Conservation (phyloP, 2,113 vertebrate genomes). For the Pampusana beccarii region DNA sequence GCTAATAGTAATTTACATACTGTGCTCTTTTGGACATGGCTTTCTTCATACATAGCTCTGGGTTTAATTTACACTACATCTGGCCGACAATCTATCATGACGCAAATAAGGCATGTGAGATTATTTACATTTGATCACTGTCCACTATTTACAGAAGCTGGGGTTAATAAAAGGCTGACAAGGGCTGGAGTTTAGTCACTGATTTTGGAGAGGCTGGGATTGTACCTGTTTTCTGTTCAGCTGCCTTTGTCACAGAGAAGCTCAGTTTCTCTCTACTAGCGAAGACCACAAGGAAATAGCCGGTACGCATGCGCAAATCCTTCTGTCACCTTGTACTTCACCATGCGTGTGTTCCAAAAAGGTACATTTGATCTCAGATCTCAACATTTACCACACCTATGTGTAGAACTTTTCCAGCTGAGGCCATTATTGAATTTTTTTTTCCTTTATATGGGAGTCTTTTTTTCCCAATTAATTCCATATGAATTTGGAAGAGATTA, state of each 20-base stretch:
- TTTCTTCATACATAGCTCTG: constrained; percentile 60
- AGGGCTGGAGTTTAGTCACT: neutral
- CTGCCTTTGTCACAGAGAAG: neutral
- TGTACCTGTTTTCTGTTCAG: neutral
- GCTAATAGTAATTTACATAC: constrained; percentile 55
- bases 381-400: neutral
- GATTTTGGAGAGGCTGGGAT: neutral
- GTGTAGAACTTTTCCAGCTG: neutral
- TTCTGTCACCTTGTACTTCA: neutral
- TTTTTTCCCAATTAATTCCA: neutral
- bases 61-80: constrained; percentile 54
- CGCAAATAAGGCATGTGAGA: constrained; percentile 17
- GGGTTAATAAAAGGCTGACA: neutral
- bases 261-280: constrained; percentile 11
- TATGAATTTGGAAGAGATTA: neutral
- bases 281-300: constrained; percentile 46
- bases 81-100: constrained; percentile 37
- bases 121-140: constrained; percentile 57
- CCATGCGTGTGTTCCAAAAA: neutral
- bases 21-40: constrained; percentile 49
- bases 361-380: neutral
- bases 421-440: neutral
- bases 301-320: constrained; percentile 7
- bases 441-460: neutral
- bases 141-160: constrained; percentile 13